Evolutionary conservation across 2,888 invertebrate species (phyloP).

Genomic region (Diarsia dahlii): DNA sequence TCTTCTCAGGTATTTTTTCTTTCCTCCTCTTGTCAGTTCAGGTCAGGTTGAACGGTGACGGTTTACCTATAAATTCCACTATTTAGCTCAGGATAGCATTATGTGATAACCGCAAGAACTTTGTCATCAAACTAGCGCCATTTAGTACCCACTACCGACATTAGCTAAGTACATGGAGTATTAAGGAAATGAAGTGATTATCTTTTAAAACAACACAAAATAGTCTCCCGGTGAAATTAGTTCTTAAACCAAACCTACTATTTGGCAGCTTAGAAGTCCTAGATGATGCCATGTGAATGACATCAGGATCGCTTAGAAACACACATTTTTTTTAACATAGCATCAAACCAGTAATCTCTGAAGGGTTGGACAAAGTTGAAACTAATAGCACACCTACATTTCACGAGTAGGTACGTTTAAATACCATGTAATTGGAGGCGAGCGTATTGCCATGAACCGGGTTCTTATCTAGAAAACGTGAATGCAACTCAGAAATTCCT

Average conservation of each 20-base stretch:
- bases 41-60: not conserved
- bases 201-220: not conserved
- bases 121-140: conserved; percentile 53
- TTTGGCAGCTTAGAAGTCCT: not conserved
- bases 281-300: not conserved
- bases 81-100: conserved; percentile 18
- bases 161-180: conserved; percentile 46
- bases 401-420: not conserved
- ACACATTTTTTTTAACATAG: too few species aligned
- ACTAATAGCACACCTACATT: not conserved
- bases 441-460: not conserved
- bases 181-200: conserved; percentile 18
- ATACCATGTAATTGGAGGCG: not conserved
- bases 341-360: not conserved
- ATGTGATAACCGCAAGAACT: conserved; percentile 43
- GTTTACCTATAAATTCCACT: not conserved
- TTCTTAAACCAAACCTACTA: not conserved
- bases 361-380: not conserved
- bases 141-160: conserved; percentile 51
- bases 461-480: not conserved
- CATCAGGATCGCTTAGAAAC: not conserved
- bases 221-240: not conserved
- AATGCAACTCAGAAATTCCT: not conserved
- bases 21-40: not conserved
- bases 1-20: not conserved